phyloP scores from a whole-genome alignment of 1,140 invertebrate genomes.

The Rhyzopertha dominica region DNA sequence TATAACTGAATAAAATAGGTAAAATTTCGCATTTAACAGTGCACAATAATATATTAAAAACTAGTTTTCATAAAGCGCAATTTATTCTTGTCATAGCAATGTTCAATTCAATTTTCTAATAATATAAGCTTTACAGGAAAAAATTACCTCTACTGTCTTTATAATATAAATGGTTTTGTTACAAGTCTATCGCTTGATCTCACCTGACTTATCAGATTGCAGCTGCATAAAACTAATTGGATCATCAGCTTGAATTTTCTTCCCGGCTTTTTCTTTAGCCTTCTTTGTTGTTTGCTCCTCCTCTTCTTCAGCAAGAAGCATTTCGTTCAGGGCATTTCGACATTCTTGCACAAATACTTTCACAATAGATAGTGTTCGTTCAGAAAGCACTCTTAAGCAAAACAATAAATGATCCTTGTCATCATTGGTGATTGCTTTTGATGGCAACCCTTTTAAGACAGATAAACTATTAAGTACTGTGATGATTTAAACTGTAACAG shows the following conservation, averaged over 20 bases:
- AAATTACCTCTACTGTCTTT: too few relatives aligned
- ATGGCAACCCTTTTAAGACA: constrained; percentile 54
- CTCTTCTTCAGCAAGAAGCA: constrained; percentile 79
- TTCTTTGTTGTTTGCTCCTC: constrained; percentile 55
- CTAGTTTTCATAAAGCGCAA: too few relatives aligned
- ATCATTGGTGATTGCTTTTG: constrained; percentile 87
- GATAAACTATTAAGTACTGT: too few relatives aligned
- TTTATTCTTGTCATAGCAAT: too few relatives aligned
- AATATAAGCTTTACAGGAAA: too few relatives aligned
- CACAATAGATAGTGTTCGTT: constrained; percentile 63
- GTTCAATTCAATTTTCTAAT: too few relatives aligned
- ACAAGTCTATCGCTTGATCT: too few relatives aligned
- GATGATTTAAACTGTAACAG: constrained; percentile 4
- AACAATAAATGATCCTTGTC: constrained; percentile 87
- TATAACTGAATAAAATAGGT: too few relatives aligned
- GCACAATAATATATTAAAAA: too few relatives aligned
- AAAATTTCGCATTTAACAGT: too few relatives aligned
- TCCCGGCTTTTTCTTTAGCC: constrained; percentile 66
- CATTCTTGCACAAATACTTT: constrained; percentile 77
- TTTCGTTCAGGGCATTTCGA: constrained; percentile 73
- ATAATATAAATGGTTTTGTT: too few relatives aligned
- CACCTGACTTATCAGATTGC: constrained; percentile 61
- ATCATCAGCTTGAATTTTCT: constrained; percentile 79
- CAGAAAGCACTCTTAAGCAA: constrained; percentile 75
- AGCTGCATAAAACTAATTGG: constrained; percentile 84